Conservation (phyloP, 2,797 vertebrate species). For the Pantherophis alleghaniensis region DNA sequence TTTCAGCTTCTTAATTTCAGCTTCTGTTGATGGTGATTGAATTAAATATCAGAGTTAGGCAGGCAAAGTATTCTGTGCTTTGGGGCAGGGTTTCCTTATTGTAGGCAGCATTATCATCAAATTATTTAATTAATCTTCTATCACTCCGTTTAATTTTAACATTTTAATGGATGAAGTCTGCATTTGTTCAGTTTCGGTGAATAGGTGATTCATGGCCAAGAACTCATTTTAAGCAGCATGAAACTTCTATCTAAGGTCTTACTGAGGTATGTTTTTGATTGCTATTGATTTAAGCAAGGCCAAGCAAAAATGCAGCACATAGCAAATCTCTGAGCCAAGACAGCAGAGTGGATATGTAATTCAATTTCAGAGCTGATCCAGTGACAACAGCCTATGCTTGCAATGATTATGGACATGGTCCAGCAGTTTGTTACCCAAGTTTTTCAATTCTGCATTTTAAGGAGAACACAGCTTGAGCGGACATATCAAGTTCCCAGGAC, state of each 20-base stretch:
- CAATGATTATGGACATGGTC: not conserved
- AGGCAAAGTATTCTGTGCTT: not conserved
- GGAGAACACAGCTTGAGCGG: not conserved
- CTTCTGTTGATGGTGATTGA: not conserved
- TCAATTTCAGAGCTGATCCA: not conserved
- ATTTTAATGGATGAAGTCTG: not conserved
- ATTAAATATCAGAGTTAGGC: not conserved
- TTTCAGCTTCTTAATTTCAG: constrained; percentile 13
- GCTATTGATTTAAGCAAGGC: not conserved
- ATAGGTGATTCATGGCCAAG: not conserved
- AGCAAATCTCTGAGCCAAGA: not conserved
- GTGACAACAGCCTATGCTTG: not conserved
- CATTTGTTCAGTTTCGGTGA: not conserved
- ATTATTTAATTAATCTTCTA: not conserved
- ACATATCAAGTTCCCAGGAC: not conserved
- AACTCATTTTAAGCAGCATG: not conserved
- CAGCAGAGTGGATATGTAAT: not conserved
- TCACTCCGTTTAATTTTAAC: not conserved
- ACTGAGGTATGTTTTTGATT: not conserved
- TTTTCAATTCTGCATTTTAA: not conserved
- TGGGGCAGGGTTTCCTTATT: not conserved
- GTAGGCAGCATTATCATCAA: not conserved
- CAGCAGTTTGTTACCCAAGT: not conserved
- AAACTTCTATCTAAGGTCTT: not conserved
- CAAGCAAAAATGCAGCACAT: not conserved